Evolutionary conservation across 2,797 vertebrate species (phyloP).

Genomic region (Sylvia borin): DNA sequence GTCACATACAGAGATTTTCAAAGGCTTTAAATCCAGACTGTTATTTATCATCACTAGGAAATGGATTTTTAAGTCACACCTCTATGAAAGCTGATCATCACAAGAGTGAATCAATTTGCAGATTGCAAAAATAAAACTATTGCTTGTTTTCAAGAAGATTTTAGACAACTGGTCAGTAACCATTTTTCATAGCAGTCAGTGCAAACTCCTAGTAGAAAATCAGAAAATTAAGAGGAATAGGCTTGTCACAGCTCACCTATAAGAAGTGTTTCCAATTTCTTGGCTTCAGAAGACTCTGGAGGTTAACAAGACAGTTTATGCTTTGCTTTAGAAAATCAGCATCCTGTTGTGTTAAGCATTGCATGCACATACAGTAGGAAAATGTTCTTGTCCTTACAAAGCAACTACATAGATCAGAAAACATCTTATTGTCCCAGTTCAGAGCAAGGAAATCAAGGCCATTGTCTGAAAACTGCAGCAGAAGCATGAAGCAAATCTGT

Average conservation of each 20-base stretch:
- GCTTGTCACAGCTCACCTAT: neutral
- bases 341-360: neutral
- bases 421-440: slow-evolving; percentile 20
- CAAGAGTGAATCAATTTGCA: neutral
- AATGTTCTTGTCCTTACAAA: neutral
- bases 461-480: slow-evolving; percentile 50
- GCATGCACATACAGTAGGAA: neutral
- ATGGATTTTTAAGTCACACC: neutral
- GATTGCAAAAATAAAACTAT: neutral
- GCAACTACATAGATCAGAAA: slow-evolving; percentile 7
- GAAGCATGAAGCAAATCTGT: slow-evolving; percentile 1
- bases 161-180: neutral
- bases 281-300: neutral
- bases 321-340: slow-evolving; percentile 20
- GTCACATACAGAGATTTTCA: neutral
- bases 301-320: neutral
- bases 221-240: neutral
- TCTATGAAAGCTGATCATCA: neutral
- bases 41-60: neutral
- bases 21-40: neutral
- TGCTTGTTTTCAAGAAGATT: neutral
- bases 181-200: neutral
- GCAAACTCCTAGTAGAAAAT: neutral
- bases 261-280: neutral
- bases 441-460: slow-evolving; percentile 38